Base-by-base conservation (phyloP, 2,888 invertebrate genomes). In the Caenorhabditis afra region DNA sequence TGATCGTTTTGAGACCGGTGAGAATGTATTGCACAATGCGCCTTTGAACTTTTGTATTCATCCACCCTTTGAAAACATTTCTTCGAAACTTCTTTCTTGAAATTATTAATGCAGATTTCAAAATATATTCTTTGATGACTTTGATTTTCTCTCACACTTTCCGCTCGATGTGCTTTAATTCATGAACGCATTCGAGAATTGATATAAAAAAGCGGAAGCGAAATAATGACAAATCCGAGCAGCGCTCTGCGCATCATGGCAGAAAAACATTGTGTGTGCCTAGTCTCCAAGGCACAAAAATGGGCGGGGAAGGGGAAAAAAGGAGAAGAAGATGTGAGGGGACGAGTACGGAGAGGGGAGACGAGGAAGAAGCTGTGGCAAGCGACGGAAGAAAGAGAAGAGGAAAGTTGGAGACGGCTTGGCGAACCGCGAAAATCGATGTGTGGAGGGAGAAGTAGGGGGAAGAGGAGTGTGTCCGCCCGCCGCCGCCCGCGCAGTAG, bases 401-500 rank as follows among this genome's bases (percentile, higher is more conserved):
- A 29, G 29, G 61, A 53, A 70, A 70, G 70, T 61, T 70, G 70
- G 61, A 61, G 70, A 61, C 61, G 61, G 70, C 70, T 70, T 61
- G 53, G 45, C 53, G 61, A 70, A 70, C 53, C 61, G 61, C 61
- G 62, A 71, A 71, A 71, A 71, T 71, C 71, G 71, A 71, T 71
- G 71, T 29, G 29, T 29, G 29, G 29, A 16, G 57, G 39, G 55
- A 57, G 62, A 71, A 71, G 71, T 64, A 71, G 70, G 29, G 29
- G 29, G 29, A 29, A 45, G 62, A 62, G 57, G 20, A 61, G 62
- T 39, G 71, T 71, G 62, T 64, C 62, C 55, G 35, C 62, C 53
- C 71, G 71, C 71, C 71, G 71, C 71, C 29, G 29, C 29, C 29
- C 57, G 71, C 71, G 71, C 71, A 71, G 71, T 71, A 71, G 71